These are phyloP conservation scores for Homarus gammarus DNA, from an alignment of 2,888 invertebrate species.

Conservation along the genomic window DNA sequence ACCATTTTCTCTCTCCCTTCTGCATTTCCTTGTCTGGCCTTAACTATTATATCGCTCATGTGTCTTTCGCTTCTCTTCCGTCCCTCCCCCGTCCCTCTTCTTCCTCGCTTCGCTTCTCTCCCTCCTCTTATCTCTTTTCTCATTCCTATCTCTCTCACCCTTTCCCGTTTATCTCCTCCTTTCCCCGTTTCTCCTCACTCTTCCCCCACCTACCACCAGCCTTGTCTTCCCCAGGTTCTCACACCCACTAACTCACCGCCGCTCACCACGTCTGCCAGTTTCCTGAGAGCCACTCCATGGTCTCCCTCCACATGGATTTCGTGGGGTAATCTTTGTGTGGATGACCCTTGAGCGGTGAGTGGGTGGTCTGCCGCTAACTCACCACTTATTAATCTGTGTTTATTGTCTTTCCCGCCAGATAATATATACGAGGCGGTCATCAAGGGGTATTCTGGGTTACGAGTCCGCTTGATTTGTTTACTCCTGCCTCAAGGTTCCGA, in stretches of 20 bases:
- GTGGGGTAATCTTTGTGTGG: not conserved
- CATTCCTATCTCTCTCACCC: slow-evolving; percentile 9
- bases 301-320: not conserved
- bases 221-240: not conserved
- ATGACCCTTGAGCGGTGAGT: not conserved
- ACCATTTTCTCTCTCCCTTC: no score
- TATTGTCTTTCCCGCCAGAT: not conserved
- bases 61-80: not conserved
- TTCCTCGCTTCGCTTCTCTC: not conserved
- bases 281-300: not conserved
- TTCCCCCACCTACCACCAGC: not conserved
- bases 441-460: not conserved
- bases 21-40: no score
- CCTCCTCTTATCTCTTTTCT: not conserved
- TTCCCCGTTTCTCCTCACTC: not conserved
- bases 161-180: no score
- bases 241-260: no score
- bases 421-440: not conserved
- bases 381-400: not conserved
- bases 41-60: no score
- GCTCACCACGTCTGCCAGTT: not conserved
- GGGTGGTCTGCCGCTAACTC: no score
- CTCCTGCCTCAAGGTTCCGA: not conserved
- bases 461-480: not conserved
- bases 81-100: not conserved